These are phyloP conservation scores for Chaenogobius annularis DNA, from an alignment of 2,113 vertebrate species.

Conservation along the genomic window DNA sequence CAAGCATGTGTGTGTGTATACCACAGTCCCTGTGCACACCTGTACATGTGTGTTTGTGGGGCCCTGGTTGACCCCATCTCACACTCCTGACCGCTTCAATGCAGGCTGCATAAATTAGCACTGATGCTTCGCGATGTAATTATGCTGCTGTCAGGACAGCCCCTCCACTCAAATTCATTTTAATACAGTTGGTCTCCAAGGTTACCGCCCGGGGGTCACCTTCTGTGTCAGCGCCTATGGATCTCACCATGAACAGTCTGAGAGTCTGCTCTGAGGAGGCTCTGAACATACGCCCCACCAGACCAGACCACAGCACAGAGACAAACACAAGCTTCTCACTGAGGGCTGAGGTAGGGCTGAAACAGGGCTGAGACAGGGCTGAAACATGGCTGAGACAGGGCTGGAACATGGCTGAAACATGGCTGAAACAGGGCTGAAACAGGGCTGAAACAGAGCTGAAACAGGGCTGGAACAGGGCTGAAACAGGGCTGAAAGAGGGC, in stretches of 20 bases:
- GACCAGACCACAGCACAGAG: not conserved
- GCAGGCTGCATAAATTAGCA: slow-evolving; percentile 96
- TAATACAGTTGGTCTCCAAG: slow-evolving; percentile 99
- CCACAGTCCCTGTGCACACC: slow-evolving; percentile 9
- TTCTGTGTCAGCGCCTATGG: slow-evolving; percentile 92
- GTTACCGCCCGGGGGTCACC: slow-evolving; percentile 96
- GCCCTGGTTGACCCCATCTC: slow-evolving; percentile 73
- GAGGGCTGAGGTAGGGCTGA: not conserved
- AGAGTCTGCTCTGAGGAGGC: slow-evolving; percentile 44
- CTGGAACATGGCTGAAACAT: too few species aligned
- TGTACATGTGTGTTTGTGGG: slow-evolving; percentile 24
- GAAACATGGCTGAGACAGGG: too few species aligned
- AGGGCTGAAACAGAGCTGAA: too few species aligned
- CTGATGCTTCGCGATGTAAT: slow-evolving; percentile 99
- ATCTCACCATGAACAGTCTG: slow-evolving; percentile 50
- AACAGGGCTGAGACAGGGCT: not conserved
- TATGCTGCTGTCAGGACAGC: slow-evolving; percentile 98
- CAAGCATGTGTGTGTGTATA: slow-evolving; percentile 69
- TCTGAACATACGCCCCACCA: not conserved
- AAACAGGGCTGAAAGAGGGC: too few species aligned
- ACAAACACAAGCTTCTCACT: not conserved
- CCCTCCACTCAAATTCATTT: slow-evolving; percentile 99
- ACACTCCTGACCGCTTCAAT: slow-evolving; percentile 92
- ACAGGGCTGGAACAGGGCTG: too few species aligned
- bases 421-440: too few species aligned